Base-by-base conservation (phyloP, 2,888 invertebrate genomes). In the Lepidocyrtinus sp. region DNA sequence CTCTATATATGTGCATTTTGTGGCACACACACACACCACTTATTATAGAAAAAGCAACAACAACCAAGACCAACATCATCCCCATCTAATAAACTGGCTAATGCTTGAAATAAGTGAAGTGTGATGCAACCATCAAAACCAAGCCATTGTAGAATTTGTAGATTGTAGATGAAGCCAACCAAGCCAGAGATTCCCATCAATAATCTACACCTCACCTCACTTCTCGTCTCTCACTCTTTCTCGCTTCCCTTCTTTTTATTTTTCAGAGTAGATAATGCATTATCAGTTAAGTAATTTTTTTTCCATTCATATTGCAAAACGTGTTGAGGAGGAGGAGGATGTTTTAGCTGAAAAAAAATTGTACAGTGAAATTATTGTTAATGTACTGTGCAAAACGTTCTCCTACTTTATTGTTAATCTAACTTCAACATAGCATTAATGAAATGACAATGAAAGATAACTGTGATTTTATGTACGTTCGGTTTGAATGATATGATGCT, bases 1-100 rank as follows among this genome's bases (percentile, higher is more conserved):
- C 73, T 78, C 73, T 77, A 72, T 77, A 72, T 71, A 77, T 77
- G 77, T 67, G 72, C 72, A 77, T 78, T 78, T 78, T 73, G 72
- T 78, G 78, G 67, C 68, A 68, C 65, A 65, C 68, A 68, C 65
- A 65, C 71, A 69, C 19, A 46, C 59, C 50, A 50, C 50, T 50
- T 50, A 50, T 50, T 50, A 50, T 50, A 50, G 59, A 19, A 50
- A 21, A 27, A 50, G 21, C 69, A 70, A 64, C 69, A 50, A 62
- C 61, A 9, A 50, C 45, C 36, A 46, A 9, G 59, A 74, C 46
- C 65, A 72, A 15, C 69, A 50, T 25, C n/a, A 15, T 71, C 62
- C 1, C 15, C 71, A 22, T 74, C 61, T 9, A 21, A 19, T 2
- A 21, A 12, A 61, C 61, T 61, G 50, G 50, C 50, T 50, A 50